These are phyloP conservation scores for Neotoma lepida DNA, from an alignment of 2,113 vertebrate genomes.

Conservation along the genomic window DNA sequence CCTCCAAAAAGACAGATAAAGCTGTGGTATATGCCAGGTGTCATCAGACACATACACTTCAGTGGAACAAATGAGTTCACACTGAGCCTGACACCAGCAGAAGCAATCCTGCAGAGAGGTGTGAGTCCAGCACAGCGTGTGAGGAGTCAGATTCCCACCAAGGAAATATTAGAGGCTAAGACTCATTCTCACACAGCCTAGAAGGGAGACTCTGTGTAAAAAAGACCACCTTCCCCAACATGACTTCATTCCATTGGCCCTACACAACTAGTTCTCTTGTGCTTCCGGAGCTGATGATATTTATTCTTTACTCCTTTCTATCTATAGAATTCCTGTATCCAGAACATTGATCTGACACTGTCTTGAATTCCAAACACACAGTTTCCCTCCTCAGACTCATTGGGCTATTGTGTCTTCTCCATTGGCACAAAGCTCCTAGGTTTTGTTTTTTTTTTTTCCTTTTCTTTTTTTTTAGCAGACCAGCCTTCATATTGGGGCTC, in stretches of 20 bases:
- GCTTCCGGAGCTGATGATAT: fast-evolving
- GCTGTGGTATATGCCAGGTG: not conserved
- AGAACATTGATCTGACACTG: not conserved
- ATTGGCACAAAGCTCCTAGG: fast-evolving
- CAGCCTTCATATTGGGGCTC: not conserved
- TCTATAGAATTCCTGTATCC: too few relatives aligned
- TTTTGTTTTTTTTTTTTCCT: too few relatives aligned
- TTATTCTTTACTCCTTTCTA: not conserved
- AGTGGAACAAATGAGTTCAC: not conserved
- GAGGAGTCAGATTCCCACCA: not conserved
- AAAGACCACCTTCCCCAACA: not conserved
- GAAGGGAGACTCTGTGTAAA: not conserved
- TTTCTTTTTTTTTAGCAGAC: not conserved
- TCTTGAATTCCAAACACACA: not conserved
- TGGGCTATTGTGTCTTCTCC: not conserved
- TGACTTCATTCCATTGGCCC: not conserved
- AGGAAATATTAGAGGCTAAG: not conserved
- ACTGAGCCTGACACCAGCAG: not conserved
- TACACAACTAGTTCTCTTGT: not conserved
- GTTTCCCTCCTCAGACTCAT: not conserved
- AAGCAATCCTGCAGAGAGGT: too few relatives aligned
- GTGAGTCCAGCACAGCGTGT: not conserved
- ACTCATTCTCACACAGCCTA: not conserved
- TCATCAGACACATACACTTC: not conserved
- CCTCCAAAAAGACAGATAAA: not conserved